Base-by-base conservation (phyloP, 2,113 vertebrate genomes). In the Phrynosoma blainvillii region DNA sequence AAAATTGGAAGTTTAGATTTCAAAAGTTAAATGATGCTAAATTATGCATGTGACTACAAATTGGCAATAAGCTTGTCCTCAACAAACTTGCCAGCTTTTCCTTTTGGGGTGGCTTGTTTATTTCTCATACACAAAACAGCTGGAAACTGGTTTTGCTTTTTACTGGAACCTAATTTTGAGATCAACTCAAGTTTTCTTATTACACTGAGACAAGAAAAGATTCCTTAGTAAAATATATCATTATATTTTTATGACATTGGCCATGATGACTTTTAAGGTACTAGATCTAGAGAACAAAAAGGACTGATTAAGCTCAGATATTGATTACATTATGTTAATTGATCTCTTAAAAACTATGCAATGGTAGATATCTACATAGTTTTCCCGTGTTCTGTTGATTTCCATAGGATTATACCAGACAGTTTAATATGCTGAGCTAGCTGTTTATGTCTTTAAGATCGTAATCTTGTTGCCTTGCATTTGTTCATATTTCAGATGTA, bases 191-290 rank as follows among this genome's bases (percentile, higher is more conserved):
- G 3, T 12, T 76, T 84, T 52, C 18, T 83, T 79, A 92, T 80
- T 32, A 75, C 62, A 66, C 3, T 0, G 79, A 40, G 42, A 56
- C 42, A 87, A 88, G 54, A 87, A 90, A 77, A 82, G 59, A 32
- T 85, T 84, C 89, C 74, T 47, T 90, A 74, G 66, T 78, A 75
- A 76, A 89, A 32, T 54, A 3, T 30, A 66, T 7, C 16, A 84
- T 30, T 90, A 59, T 62, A n/a, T 91, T 66, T 91, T 36, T 16
- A 74, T 88, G 84, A 89, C 89, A 75, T 5, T 0, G 70, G 47
- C 5, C 81, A 84, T 78, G 82, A 90, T 70, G 81, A 62, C 89
- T 87, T 79, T 77, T 89, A 90, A 77, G 79, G 11, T 71, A 30
- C 66, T 84, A 87, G 47, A 79, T 91, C 74, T 83, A 59, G 74